phyloP scores from a whole-genome alignment of 2,797 vertebrate species.

The Salarias fasciatus region DNA sequence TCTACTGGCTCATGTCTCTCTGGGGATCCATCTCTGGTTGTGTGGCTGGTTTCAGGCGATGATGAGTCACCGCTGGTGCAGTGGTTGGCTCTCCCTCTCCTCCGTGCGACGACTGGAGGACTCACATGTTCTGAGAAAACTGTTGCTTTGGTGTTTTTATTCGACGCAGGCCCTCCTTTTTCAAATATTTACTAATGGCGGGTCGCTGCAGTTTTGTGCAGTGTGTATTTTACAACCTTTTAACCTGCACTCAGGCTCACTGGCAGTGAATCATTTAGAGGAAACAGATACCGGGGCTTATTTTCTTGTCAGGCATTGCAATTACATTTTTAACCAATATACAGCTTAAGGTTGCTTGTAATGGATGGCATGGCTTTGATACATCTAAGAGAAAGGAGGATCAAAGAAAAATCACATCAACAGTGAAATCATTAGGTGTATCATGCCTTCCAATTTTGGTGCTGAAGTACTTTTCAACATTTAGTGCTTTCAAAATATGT shows the following conservation, averaged over 20 bases:
- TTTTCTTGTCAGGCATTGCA: background rate
- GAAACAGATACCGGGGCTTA: no score
- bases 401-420: no score
- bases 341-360: no score
- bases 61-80: conserved; percentile 58
- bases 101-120: conserved; percentile 46
- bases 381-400: no score
- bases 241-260: conserved; percentile 6
- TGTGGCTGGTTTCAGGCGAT: conserved; percentile 48
- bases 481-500: no score
- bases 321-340: no score
- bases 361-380: no score
- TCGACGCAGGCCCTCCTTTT: conserved; percentile 26
- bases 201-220: conserved; percentile 14
- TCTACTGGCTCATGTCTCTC: conserved; percentile 21
- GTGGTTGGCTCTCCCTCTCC: conserved; percentile 30
- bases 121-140: conserved; percentile 37
- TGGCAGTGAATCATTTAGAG: background rate
- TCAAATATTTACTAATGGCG: conserved; percentile 41
- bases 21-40: conserved; percentile 22
- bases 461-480: no score
- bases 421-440: no score
- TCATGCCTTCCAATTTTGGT: no score
- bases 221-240: conserved; percentile 1
- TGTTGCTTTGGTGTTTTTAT: conserved; percentile 9